Base-by-base conservation (phyloP, 23 tunicate genomes). In the Halocynthia roretzi region DNA sequence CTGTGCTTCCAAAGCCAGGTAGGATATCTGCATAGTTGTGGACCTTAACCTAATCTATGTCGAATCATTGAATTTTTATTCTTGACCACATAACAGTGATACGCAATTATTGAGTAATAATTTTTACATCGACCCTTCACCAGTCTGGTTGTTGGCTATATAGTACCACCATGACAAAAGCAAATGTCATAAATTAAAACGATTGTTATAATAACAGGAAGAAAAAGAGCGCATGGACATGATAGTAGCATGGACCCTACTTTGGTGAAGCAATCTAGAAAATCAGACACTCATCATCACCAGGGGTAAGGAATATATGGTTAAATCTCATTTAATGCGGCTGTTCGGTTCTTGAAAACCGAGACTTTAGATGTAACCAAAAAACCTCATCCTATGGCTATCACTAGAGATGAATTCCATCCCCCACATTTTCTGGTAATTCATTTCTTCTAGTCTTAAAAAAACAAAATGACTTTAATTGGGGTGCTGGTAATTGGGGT, bases 231-330 rank as follows among this genome's bases (percentile, higher is more conserved):
- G 5, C 96, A 83, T 69, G 88, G 63, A 56, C 15, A 58, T 10
- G 58, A 11, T 51, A 84, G 87, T 50, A 76, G 51, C 14, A 52
- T 73, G 7, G 87, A 75, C 44, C 81, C 68, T 53, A 48, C 79
- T 50, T 49, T 87, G 51, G 83, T 87, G 6, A 89, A 89, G 66
- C 96, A 83, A 67, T 81, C 85, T 19, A 75, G 72, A 76, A 89
- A 77, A 83, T 83, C 48, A 7, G 78, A 74, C 8, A 50, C 48
- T 15, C 62, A 74, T 48, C 78, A 54, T 56, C 78, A 74, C 56
- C 78, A 74, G 8, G 18, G 56, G 54, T 51, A 71, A 15, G 23
- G n/a, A n/a, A n/a, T n/a, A n/a, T n/a, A n/a, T n/a, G n/a, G n/a
- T n/a, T 14, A 57, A 10, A 57, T 10, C 62, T 57, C 62, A 11